Evolutionary conservation across 2,113 vertebrate genomes (phyloP).

Genomic region (Mirza zaza): DNA sequence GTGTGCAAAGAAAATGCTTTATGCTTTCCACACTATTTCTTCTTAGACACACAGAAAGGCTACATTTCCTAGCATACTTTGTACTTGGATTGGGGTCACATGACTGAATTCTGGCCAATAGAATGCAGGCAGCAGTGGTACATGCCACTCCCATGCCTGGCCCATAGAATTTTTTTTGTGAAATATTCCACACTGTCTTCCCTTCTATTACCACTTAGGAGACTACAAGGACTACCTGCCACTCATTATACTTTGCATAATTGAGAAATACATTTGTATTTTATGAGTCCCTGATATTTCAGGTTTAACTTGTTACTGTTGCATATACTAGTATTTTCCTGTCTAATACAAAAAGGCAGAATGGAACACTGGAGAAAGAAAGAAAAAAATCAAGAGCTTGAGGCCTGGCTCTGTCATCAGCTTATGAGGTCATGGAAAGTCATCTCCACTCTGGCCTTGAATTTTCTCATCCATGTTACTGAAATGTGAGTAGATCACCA

Average conservation of each 20-base stretch:
- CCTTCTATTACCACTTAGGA: neutral
- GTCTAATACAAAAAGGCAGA: neutral
- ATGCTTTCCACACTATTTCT: neutral
- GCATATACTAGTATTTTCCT: neutral
- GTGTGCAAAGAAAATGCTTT: neutral
- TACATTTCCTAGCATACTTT: neutral
- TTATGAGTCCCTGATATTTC: neutral
- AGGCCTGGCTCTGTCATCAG: neutral
- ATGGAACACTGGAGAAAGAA: neutral
- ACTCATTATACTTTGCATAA: neutral
- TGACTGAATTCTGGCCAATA: neutral
- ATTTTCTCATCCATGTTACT: neutral
- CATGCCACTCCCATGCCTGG: neutral
- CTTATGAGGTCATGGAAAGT: neutral
- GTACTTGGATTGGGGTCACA: neutral
- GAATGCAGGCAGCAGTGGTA: neutral
- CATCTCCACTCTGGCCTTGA: neutral
- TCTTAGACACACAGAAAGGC: neutral
- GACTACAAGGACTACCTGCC: neutral
- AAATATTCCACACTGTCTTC: neutral
- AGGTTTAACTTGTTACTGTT: neutral
- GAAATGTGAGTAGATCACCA: neutral
- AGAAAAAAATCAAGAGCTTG: neutral
- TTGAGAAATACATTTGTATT: neutral
- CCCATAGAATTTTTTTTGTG: neutral